Percentiles rank a stretch among this genome's conserved stretches.
Evolutionary conservation across 2,888 invertebrate species (phyloP).

Genomic region (Drosophila kuntzei): DNA sequence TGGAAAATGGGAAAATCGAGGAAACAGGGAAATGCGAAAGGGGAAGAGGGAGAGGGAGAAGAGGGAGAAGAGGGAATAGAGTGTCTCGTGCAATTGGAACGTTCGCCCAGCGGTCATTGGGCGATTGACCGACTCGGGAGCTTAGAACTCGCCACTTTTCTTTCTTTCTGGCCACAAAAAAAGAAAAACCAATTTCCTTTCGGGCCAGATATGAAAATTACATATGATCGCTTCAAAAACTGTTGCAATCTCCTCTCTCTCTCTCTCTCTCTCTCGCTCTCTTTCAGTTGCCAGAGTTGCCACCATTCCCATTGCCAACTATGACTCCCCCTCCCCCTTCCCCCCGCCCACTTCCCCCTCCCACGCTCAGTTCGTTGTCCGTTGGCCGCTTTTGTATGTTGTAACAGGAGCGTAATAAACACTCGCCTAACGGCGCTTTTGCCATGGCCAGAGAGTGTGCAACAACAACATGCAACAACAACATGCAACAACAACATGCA

Average conservation of each 20-base stretch:
- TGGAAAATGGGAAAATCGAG: neutral
- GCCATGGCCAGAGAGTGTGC: constrained; percentile 45
- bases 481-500: constrained; percentile 41
- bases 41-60: neutral
- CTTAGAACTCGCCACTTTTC: constrained; percentile 44
- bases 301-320: neutral
- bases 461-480: constrained; percentile 34
- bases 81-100: constrained; percentile 50
- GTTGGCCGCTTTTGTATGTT: constrained; percentile 71
- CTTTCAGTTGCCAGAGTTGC: constrained; percentile 9
- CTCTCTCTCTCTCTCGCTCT: neutral
- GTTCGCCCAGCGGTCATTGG: constrained; percentile 64
- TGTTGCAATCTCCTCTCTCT: constrained; percentile 20
- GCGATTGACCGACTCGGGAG: constrained; percentile 61
- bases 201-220: constrained; percentile 61
- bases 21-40: neutral
- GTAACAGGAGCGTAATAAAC: constrained; percentile 80
- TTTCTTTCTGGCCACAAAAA: constrained; percentile 27
- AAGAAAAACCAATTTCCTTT: constrained; percentile 60
- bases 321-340: too few relatives aligned
- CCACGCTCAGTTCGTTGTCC: constrained; percentile 23
- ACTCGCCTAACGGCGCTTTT: constrained; percentile 74
- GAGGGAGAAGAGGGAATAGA: neutral
- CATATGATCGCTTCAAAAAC: constrained; percentile 51
- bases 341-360: neutral